Percentiles rank a stretch among this genome's conserved stretches.
Evolutionary conservation across 2,113 vertebrate genomes (phyloP).

Genomic region (Siniperca chuatsi): DNA sequence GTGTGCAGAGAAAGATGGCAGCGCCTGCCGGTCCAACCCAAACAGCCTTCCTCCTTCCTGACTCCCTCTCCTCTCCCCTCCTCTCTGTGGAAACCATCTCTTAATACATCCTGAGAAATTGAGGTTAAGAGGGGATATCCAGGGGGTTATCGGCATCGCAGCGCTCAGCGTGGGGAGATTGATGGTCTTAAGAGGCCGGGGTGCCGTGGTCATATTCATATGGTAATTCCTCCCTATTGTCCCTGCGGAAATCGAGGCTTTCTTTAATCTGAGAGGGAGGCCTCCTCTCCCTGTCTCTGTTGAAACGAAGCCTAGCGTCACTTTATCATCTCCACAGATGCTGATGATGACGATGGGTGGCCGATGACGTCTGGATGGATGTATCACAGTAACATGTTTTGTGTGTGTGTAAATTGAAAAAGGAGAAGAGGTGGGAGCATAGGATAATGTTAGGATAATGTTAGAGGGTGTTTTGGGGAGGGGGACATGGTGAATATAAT

Average conservation of each 20-base stretch:
- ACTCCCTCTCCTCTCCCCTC: constrained; percentile 69
- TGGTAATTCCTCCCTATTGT: constrained; percentile 87
- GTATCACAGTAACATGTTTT: constrained; percentile 62
- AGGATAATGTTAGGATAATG: constrained; percentile 61
- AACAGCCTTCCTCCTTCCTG: constrained; percentile 59
- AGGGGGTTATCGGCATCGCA: constrained; percentile 86
- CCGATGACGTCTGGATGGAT: constrained; percentile 69
- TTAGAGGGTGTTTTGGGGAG: constrained; percentile 5
- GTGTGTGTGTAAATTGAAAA: constrained; percentile 76
- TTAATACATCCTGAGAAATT: constrained; percentile 90
- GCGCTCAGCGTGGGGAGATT: constrained; percentile 83
- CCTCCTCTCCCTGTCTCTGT: constrained; percentile 66
- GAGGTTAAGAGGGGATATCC: constrained; percentile 91
- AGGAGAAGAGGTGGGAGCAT: constrained; percentile 57
- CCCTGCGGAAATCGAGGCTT: constrained; percentile 78
- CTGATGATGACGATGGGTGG: constrained; percentile 68
- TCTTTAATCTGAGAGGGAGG: constrained; percentile 85
- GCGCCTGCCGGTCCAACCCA: constrained; percentile 53
- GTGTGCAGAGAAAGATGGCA: constrained; percentile 64
- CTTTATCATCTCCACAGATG: constrained; percentile 83
- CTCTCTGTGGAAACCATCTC: constrained; percentile 77
- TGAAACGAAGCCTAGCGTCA: constrained; percentile 76
- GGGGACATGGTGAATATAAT: constrained; percentile 33
- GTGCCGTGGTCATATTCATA: constrained; percentile 86
- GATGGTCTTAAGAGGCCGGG: constrained; percentile 86